Conservation (phyloP, 35 echinoderm and acorn worm species). For the Chiridota heheva region DNA sequence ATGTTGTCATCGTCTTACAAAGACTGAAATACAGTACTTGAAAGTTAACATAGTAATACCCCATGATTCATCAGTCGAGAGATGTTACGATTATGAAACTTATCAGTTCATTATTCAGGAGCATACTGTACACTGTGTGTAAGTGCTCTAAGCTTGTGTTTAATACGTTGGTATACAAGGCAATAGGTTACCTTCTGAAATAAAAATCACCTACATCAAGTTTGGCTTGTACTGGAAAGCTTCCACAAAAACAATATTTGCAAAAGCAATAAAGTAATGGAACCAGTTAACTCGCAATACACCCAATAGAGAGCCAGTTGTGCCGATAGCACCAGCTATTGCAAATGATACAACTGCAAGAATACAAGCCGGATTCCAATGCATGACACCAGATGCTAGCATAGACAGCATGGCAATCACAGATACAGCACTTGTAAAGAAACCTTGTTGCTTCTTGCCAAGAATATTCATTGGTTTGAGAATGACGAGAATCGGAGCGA, state of each 20-base stretch:
- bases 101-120: neutral
- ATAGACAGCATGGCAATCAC: slow-evolving; percentile 69
- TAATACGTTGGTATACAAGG: neutral
- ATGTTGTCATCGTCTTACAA: too few species aligned
- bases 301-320: slow-evolving; percentile 50
- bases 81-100: too few species aligned
- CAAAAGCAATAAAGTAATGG: slow-evolving; percentile 89
- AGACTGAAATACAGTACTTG: too few species aligned
- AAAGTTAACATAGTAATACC: too few species aligned
- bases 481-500: slow-evolving; percentile 42
- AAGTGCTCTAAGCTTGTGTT: neutral
- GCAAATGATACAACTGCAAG: slow-evolving; percentile 69
- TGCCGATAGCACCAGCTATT: slow-evolving; percentile 66
- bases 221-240: slow-evolving; percentile 62
- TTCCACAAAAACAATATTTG: slow-evolving; percentile 65
- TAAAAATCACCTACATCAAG: neutral
- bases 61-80: too few species aligned
- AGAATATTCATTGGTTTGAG: slow-evolving; percentile 9
- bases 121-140: neutral
- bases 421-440: slow-evolving; percentile 17
- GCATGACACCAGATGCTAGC: slow-evolving; percentile 54
- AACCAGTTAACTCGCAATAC: slow-evolving; percentile 86
- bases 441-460: slow-evolving; percentile 8
- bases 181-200: neutral
- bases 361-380: slow-evolving; percentile 77